phyloP scores from a whole-genome alignment of 2,797 vertebrate species.

The Coccyzus lansbergi region DNA sequence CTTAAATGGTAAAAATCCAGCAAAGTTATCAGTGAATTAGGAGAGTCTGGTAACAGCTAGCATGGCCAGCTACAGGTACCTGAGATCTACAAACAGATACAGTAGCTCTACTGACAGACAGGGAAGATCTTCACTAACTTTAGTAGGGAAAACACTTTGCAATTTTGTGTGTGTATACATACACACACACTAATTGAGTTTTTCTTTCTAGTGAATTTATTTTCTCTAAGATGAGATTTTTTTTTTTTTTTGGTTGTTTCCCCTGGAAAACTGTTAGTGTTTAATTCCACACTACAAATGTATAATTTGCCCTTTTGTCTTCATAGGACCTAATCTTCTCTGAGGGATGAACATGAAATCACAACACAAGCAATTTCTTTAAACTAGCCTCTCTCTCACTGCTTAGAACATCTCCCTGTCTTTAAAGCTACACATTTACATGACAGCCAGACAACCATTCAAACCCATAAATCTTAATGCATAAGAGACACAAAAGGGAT shows the following conservation, averaged over 20 bases:
- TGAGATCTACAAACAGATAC: not conserved
- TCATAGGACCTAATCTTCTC: constrained; percentile 30
- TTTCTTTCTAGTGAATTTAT: not conserved
- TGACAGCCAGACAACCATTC: constrained; percentile 25
- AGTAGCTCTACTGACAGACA: not conserved
- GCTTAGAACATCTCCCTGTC: not conserved
- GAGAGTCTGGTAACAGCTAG: not conserved
- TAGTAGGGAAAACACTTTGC: fast-evolving
- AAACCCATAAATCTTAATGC: constrained; percentile 20
- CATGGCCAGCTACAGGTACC: not conserved
- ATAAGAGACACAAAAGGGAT: not conserved
- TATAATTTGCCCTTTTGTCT: constrained; percentile 2
- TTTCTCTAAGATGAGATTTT: not conserved
- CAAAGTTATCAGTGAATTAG: not conserved
- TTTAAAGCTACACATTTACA: constrained; percentile 39
- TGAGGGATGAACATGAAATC: not conserved
- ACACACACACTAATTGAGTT: not conserved
- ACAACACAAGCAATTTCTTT: constrained; percentile 26
- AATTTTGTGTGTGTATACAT: not conserved
- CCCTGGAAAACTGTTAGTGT: not conserved
- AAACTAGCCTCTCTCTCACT: constrained; percentile 14
- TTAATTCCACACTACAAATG: not conserved
- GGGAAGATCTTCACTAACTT: not conserved
- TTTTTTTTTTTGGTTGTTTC: not conserved
- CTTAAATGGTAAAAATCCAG: constrained; percentile 2